Conservation (phyloP, 2,888 invertebrate species). For the Parnassius glacialis region DNA sequence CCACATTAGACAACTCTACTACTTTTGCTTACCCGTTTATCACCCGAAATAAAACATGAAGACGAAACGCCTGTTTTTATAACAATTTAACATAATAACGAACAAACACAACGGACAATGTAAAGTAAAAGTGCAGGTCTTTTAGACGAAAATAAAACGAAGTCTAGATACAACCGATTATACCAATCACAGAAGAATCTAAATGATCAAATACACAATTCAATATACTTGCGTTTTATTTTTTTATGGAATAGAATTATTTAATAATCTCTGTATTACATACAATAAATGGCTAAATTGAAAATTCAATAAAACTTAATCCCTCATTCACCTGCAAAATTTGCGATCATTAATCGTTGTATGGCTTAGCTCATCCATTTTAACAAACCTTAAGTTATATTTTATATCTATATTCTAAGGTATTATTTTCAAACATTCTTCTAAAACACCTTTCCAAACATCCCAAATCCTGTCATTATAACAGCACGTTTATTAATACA, state of each 20-base stretch:
- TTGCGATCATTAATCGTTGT: slow-evolving; percentile 65
- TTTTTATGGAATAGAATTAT: slow-evolving; percentile 22
- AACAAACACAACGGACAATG: slow-evolving; percentile 24
- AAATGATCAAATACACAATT: slow-evolving; percentile 31
- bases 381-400: slow-evolving; percentile 38
- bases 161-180: slow-evolving; percentile 44
- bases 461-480: slow-evolving; percentile 13
- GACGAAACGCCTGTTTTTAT: slow-evolving; percentile 29
- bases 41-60: slow-evolving; percentile 63
- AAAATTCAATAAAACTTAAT: slow-evolving; percentile 32
- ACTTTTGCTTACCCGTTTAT: slow-evolving; percentile 71
- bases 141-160: slow-evolving; percentile 31
- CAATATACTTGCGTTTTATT: slow-evolving; percentile 19
- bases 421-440: slow-evolving; percentile 32
- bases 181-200: slow-evolving; percentile 49
- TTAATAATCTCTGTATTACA: no score
- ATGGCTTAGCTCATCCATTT: slow-evolving; percentile 66
- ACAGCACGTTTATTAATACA: slow-evolving; percentile 5
- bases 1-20: slow-evolving; percentile 56
- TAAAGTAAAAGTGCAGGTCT: slow-evolving; percentile 30
- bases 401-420: slow-evolving; percentile 29
- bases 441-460: slow-evolving; percentile 31
- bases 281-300: slow-evolving; percentile 23
- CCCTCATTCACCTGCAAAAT: slow-evolving; percentile 39
- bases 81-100: slow-evolving; percentile 32